Percentiles rank a stretch among this genome's conserved stretches.
Evolutionary conservation across 2,888 invertebrate species (phyloP).

Genomic region (Lochmaea crataegi): DNA sequence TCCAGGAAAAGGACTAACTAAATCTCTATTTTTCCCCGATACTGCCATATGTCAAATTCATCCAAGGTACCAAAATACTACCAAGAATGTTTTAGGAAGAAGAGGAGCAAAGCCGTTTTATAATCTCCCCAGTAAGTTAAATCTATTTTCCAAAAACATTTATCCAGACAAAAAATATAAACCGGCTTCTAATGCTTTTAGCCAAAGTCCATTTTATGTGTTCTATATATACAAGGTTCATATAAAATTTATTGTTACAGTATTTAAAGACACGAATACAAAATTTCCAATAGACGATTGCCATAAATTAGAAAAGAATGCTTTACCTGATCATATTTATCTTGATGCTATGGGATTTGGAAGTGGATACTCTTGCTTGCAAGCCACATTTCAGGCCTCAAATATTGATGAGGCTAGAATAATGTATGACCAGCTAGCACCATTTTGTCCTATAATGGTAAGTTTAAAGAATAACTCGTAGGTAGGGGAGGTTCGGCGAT

Average conservation of each 20-base stretch:
- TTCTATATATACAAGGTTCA: too few species aligned
- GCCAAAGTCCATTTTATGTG: too few species aligned
- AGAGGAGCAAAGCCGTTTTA: constrained; percentile 97
- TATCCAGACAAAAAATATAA: too few species aligned
- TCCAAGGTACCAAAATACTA: constrained; percentile 93
- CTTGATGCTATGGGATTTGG: constrained; percentile 99
- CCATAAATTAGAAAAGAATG: constrained; percentile 72
- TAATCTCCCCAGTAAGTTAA: constrained; percentile 88
- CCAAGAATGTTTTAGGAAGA: constrained; percentile 90
- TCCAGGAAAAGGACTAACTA: constrained; percentile 79
- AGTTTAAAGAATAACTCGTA: constrained; percentile 41
- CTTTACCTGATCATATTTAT: constrained; percentile 91
- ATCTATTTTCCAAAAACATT: not conserved
- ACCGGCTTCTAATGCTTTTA: too few species aligned
- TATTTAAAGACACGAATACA: constrained; percentile 90
- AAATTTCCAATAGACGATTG: constrained; percentile 85
- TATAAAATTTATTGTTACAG: constrained; percentile 66
- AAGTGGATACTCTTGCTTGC: constrained; percentile 98
- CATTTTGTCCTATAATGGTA: constrained; percentile 96
- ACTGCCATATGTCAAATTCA: constrained; percentile 94
- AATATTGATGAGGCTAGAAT: constrained; percentile 95
- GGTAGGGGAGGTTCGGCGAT: too few species aligned
- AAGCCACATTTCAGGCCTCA: constrained; percentile 96
- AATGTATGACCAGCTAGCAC: constrained; percentile 96
- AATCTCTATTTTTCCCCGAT: constrained; percentile 93